Base-by-base conservation (phyloP, 2,113 vertebrate species). In the Catharus fuscescens region DNA sequence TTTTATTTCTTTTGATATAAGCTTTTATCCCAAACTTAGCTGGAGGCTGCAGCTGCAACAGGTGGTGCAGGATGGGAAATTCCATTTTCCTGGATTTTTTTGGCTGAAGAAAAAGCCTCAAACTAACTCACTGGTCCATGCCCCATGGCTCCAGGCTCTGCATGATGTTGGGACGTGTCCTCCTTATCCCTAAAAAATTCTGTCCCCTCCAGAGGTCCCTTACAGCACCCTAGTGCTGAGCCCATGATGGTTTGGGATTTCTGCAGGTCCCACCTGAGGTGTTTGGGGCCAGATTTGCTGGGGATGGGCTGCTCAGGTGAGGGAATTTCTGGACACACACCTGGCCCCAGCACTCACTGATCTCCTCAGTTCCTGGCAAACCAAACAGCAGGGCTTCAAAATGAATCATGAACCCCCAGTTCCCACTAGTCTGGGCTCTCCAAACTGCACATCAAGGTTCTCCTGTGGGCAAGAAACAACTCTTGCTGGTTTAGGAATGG, bases 81-180 rank as follows among this genome's bases (percentile, higher is more conserved):
- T 31, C 0, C 12, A 11, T 36, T 83, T 62, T 12, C 23, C 80
- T 13, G 12, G 19, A 25, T 6, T 48, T 84, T 86, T 56, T 3
- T 8, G 67, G 31, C 32, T 32, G 32, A 25, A 77, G 54, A 29
- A 82, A 44, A 42, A 70, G 25, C 77, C n/a, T 69, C 54, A 53
- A 6, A 40, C 14, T 16, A 28, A 47, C 40, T 64, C 66, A 48
- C 7, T 5, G 13, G 18, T 48, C 18, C 12, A 1, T 1, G 26
- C 12, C 47, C 20, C 14, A 3, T 0, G 2, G 79, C 47, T 59
- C 50, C 81, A 42, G 54, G 72, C 48, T 72, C 15, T 26, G n/a
- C 1, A 4, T 2, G 47, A 54, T 5, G 28, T 57, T 47, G n/a
- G 29, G 54, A 5, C 18, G 0, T 1, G 12, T 10, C 10, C 61